Percentiles rank a stretch among this genome's conserved stretches.
These are phyloP conservation scores for Lepidocyrtoides sp. DNA, from an alignment of 2,888 invertebrate species.

Conservation along the genomic window DNA sequence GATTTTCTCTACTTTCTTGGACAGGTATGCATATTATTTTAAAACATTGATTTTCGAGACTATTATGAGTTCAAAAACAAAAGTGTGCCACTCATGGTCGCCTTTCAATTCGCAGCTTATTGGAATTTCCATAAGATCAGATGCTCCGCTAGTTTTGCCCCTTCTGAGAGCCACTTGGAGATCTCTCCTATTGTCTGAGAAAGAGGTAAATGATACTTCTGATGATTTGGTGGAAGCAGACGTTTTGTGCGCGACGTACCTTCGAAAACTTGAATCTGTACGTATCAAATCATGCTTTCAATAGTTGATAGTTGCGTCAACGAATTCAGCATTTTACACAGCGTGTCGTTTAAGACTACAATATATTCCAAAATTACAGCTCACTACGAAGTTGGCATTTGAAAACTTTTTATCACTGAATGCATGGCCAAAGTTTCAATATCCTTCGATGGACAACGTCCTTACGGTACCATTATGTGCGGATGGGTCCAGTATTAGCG, in stretches of 20 bases:
- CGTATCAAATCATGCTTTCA: background rate
- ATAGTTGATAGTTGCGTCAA: too few species aligned
- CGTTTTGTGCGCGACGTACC: slow-evolving; percentile 86
- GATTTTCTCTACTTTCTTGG: slow-evolving; percentile 86
- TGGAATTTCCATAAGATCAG: slow-evolving; percentile 86
- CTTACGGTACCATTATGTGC: slow-evolving; percentile 58
- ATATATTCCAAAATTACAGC: too few species aligned
- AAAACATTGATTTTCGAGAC: too few species aligned
- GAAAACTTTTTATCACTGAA: slow-evolving; percentile 59
- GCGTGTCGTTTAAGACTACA: too few species aligned
- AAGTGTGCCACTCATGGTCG: too few species aligned
- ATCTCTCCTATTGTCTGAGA: slow-evolving; percentile 85
- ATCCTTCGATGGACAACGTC: slow-evolving; percentile 68
- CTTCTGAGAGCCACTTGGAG: slow-evolving; percentile 86
- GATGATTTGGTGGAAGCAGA: slow-evolving; percentile 87
- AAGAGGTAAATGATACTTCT: slow-evolving; percentile 85
- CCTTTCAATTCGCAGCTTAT: slow-evolving; percentile 78
- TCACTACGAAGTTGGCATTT: slow-evolving; percentile 51
- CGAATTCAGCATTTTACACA: too few species aligned
- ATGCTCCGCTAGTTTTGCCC: slow-evolving; percentile 86
- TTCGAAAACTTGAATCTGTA: slow-evolving; percentile 86
- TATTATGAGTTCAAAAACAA: too few species aligned
- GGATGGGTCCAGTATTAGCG: slow-evolving; percentile 50
- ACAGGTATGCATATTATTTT: too few species aligned
- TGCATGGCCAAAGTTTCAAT: slow-evolving; percentile 66